A percentile compares a stretch with the other conserved stretches of the same genome.
Conservation (phyloP, 2,888 invertebrate species). For the Argynnis bischoffii region DNA sequence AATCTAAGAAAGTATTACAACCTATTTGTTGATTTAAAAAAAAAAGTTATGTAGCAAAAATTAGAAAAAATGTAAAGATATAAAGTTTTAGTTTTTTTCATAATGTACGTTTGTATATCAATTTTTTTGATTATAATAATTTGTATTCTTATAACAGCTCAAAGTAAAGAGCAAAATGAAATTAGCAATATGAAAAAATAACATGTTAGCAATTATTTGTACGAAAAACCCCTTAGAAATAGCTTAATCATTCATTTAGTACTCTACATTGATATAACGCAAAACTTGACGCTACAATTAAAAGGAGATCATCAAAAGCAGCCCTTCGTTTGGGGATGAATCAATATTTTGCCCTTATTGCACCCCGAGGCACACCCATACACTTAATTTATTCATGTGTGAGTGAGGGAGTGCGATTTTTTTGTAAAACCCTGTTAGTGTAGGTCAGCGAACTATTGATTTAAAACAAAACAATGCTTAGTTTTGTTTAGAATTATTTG, state of each 20-base stretch:
- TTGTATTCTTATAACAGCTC: too few relatives aligned
- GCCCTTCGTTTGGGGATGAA: conserved; percentile 49
- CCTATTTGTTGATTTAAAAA: neutral
- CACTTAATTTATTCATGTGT: conserved; percentile 47
- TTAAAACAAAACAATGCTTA: conserved; percentile 49
- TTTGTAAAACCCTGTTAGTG: conserved; percentile 48
- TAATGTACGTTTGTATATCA: too few relatives aligned
- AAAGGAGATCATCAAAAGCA: conserved; percentile 37
- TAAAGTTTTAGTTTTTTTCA: neutral
- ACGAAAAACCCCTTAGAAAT: neutral
- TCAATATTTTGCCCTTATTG: conserved; percentile 65
- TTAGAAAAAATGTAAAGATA: neutral
- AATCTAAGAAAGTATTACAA: too few relatives aligned
- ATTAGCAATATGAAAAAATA: too few relatives aligned
- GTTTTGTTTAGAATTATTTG: conserved; percentile 44
- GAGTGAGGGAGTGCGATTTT: conserved; percentile 46
- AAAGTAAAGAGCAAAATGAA: too few relatives aligned
- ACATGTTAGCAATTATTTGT: too few relatives aligned
- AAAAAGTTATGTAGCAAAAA: neutral
- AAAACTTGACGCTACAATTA: conserved; percentile 29
- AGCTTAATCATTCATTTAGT: neutral
- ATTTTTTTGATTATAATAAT: too few relatives aligned
- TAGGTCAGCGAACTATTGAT: conserved; percentile 59
- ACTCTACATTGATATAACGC: neutral
- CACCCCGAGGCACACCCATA: conserved; percentile 48